Evolutionary conservation across 2,113 vertebrate species (phyloP), one percentile per base, ranked within the genome.

Genomic region (Saccopteryx leptura): DNA sequence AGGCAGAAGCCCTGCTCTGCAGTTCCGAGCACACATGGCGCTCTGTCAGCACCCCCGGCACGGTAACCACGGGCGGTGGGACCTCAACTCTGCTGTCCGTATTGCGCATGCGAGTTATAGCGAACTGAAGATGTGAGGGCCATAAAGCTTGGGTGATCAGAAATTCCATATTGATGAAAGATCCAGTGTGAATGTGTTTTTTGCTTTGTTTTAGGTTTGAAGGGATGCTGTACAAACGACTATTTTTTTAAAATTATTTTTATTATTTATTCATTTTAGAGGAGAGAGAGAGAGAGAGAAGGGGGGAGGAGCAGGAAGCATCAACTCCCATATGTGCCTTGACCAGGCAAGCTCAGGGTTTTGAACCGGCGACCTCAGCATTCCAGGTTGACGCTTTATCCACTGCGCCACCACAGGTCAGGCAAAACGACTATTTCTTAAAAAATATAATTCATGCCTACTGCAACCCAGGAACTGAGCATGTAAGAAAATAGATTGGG

Each of bases 121-220:
- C 65, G 50, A 78, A 26, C 24, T 46, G 39, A 92, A 28, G 79
- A 21, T 24, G 31, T 75, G 33, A 65, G 48, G 21, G 9, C 76
- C 81, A 46, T 78, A 83, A 91, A 88, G 52, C 63, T 63, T 92
- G 28, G 31, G 72, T 65, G 33, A 89, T 72, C 61, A 79, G 75
- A 88, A 79, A n/a, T 46, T 80, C 81, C 28, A 52, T 68, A 50
- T 15, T 61, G 31, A 39, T 78, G 65, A 83, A 96, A 96, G 80
- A 93, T 74, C 21, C 46, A 48, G 33, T 52, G 1, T 82, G 72
- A 91, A 68, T 66, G 8, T 78, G 28, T 85, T 78, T 83, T 83
- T 78, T 78, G 33, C 69, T 97, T 80, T 93, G 24, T 52, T 92
- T 87, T 74, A 71, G 52, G 85, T 15, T 88, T 87, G 31, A 91